Evolutionary conservation across 2,113 vertebrate genomes (phyloP).

Genomic region (Hyperopisus bebe): DNA sequence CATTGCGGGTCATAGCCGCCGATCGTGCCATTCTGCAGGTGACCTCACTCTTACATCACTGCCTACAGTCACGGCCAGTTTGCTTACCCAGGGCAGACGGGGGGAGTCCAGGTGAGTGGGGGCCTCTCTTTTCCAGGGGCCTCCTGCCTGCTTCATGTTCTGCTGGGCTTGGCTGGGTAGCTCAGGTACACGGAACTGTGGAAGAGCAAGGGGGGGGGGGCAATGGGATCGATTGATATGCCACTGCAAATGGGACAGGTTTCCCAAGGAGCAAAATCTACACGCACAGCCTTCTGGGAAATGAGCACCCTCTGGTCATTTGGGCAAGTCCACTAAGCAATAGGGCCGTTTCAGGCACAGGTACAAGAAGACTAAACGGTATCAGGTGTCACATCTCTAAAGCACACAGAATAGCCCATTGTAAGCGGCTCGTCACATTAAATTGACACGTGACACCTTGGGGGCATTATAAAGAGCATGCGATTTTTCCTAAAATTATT

Average conservation of each 20-base stretch:
- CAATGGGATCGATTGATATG: background rate
- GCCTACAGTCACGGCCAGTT: background rate
- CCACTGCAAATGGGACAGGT: background rate
- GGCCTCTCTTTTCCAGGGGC: conserved; percentile 55
- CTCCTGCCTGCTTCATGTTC: conserved; percentile 40
- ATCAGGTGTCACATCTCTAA: background rate
- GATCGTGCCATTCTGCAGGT: no score
- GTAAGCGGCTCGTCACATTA: background rate
- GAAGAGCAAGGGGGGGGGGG: background rate
- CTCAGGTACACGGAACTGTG: conserved; percentile 61
- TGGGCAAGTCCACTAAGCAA: background rate
- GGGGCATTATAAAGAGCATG: background rate
- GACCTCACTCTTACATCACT: background rate
- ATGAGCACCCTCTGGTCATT: background rate
- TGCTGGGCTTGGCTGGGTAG: conserved; percentile 48
- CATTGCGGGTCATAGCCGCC: no score
- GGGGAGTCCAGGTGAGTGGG: conserved; percentile 46
- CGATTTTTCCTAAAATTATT: background rate
- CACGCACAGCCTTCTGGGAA: background rate
- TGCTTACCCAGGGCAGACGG: conserved; percentile 59
- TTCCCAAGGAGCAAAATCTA: background rate
- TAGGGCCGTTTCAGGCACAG: background rate
- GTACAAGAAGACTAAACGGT: background rate
- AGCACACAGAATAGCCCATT: background rate
- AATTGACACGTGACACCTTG: background rate